Conservation (phyloP, 1,140 invertebrate species). For the Zaprionus vittiger region DNA sequence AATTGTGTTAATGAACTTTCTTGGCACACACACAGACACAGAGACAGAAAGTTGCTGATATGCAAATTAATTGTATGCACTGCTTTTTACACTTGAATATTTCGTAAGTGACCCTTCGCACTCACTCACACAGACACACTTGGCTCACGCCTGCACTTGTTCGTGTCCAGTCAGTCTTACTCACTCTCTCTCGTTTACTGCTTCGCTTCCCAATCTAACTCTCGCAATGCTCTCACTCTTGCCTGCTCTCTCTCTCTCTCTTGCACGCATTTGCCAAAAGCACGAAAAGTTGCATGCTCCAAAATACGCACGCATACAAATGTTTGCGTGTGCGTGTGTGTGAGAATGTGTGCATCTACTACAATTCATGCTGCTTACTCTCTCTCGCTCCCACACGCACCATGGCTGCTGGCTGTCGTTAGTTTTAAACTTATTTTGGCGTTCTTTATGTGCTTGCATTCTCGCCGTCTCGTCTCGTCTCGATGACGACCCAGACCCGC, state of each 20-base stretch:
- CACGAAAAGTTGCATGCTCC: conserved; percentile 74
- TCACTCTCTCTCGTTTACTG: conserved; percentile 1
- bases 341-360: conserved; percentile 6
- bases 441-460: conserved; percentile 79
- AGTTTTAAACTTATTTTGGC: conserved; percentile 81
- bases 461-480: conserved; percentile 55
- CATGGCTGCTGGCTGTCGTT: conserved; percentile 50
- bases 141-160: conserved; percentile 57
- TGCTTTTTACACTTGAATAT: conserved; percentile 57
- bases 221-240: conserved; percentile 17
- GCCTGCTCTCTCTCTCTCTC: conserved; percentile 4
- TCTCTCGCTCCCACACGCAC: conserved; percentile 31
- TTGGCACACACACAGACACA: conserved; percentile 14
- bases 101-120: conserved; percentile 49
- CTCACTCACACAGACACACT: conserved; percentile 21
- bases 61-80: conserved; percentile 55
- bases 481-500: conserved; percentile 80
- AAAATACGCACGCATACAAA: conserved; percentile 60
- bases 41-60: conserved; percentile 8
- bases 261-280: conserved; percentile 70
- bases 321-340: not conserved
- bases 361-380: conserved; percentile 37
- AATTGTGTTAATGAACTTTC: conserved; percentile 74
- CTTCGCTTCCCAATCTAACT: conserved; percentile 1
- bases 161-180: conserved; percentile 37